These are phyloP conservation scores for Bradysia coprophila DNA, from an alignment of 1,140 invertebrate species.

Conservation along the genomic window DNA sequence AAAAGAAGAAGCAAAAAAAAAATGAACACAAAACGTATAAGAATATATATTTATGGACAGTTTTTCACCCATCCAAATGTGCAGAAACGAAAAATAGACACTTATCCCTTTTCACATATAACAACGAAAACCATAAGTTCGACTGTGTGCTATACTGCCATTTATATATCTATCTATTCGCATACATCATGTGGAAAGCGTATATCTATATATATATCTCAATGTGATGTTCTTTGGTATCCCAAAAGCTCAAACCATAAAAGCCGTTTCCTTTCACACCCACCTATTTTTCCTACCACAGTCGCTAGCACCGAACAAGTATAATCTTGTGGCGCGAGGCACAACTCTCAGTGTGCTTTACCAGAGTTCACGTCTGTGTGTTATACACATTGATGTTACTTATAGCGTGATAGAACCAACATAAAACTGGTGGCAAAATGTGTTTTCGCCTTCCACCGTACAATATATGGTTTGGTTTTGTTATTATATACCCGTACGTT, in stretches of 20 bases:
- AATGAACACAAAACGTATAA: neutral
- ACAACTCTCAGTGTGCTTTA: no score
- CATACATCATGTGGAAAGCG: no score
- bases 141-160: no score
- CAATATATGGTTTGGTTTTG: no score
- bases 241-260: neutral
- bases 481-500: no score
- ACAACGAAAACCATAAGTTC: neutral
- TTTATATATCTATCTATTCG: no score
- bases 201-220: neutral
- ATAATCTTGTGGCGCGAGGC: neutral
- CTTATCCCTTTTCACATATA: neutral
- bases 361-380: no score
- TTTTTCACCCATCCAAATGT: neutral
- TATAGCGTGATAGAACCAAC: no score
- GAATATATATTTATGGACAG: neutral
- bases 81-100: neutral
- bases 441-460: no score
- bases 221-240: neutral
- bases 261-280: neutral
- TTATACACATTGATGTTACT: no score
- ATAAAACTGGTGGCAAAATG: neutral
- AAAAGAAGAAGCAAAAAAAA: no score
- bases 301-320: neutral
- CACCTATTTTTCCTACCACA: neutral